phyloP scores from a whole-genome alignment of 2,113 vertebrate species.

The Steatornis caripensis region DNA sequence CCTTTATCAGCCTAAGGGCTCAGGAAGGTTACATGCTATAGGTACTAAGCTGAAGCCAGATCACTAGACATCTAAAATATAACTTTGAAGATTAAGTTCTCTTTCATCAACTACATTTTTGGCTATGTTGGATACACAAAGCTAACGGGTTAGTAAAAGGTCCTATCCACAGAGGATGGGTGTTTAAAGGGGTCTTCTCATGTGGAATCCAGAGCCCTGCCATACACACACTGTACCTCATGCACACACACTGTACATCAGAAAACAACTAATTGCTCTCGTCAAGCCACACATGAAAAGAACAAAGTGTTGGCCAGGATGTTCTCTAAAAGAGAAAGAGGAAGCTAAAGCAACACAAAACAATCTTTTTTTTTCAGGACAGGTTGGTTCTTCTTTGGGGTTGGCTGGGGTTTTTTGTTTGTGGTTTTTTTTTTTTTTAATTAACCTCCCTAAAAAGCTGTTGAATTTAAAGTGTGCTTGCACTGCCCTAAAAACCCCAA shows the following conservation, averaged over 20 bases:
- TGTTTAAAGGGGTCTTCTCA: background rate
- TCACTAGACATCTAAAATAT: background rate
- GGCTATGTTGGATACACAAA: background rate
- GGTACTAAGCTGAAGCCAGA: background rate
- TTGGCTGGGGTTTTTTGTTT: background rate
- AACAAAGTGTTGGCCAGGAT: background rate
- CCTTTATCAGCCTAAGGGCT: background rate
- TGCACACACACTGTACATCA: fast-evolving
- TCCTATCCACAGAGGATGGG: background rate
- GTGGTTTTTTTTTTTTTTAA: background rate
- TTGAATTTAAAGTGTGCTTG: background rate
- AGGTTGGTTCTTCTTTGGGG: background rate
- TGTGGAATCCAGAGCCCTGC: background rate
- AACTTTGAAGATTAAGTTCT: background rate
- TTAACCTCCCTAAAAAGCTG: background rate
- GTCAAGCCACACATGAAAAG: background rate
- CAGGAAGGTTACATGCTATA: background rate
- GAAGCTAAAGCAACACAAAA: background rate
- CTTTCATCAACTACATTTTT: background rate
- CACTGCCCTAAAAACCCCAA: background rate
- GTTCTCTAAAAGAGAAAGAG: background rate
- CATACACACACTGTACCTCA: background rate
- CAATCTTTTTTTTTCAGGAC: background rate
- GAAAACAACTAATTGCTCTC: background rate
- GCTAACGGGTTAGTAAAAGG: background rate